A percentile compares a stretch with the other conserved stretches of the same genome.
phyloP scores from a whole-genome alignment of 1,140 invertebrate genomes.

The Diploscapter pachys region DNA sequence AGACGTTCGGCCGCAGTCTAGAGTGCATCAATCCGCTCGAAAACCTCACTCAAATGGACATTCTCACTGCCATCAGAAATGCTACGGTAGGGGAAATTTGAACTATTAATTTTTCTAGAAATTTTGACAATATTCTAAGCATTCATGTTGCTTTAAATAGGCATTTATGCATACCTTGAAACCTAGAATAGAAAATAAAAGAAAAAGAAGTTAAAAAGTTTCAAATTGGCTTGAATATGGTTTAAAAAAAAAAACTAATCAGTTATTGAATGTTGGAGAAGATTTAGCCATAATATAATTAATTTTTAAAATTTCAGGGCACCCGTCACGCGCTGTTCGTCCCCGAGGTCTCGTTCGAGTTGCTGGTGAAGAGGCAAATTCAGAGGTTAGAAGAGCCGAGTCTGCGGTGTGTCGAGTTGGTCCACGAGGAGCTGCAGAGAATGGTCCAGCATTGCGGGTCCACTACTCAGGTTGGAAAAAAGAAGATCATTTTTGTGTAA shows the following conservation, averaged over 20 bases:
- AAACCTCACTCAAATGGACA: slow-evolving; percentile 86
- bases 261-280: no score
- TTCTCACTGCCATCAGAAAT: slow-evolving; percentile 94
- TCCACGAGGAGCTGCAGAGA: slow-evolving; percentile 98
- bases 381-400: slow-evolving; percentile 90
- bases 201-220: no score
- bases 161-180: no score
- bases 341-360: slow-evolving; percentile 82
- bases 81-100: slow-evolving; percentile 70
- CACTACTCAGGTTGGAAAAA: slow-evolving; percentile 65
- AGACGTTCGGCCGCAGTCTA: slow-evolving; percentile 87
- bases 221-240: no score
- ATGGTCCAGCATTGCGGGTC: slow-evolving; percentile 97
- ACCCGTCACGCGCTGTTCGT: slow-evolving; percentile 93
- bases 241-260: no score
- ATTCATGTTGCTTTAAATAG: no score
- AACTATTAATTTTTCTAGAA: no score
- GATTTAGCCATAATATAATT: slow-evolving; percentile 21
- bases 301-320: slow-evolving; percentile 64
- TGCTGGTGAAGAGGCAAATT: slow-evolving; percentile 95
- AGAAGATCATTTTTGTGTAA: no score
- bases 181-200: no score
- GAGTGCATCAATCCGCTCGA: slow-evolving; percentile 88
- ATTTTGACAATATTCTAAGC: no score
- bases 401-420: slow-evolving; percentile 88